phyloP scores from a whole-genome alignment of 2,113 vertebrate species.

The Dendrocopos noguchii region DNA sequence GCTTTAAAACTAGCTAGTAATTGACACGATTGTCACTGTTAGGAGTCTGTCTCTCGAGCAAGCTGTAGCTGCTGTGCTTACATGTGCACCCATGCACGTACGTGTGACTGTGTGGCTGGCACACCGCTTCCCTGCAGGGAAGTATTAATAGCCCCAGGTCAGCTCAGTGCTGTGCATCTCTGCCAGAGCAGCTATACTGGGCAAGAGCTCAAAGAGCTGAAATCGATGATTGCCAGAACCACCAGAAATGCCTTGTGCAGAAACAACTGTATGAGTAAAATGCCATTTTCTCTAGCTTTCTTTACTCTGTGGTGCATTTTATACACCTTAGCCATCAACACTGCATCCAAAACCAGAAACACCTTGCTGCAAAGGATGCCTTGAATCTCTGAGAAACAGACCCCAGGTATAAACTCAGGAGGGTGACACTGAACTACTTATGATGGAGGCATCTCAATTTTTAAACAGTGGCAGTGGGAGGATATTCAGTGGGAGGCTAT shows the following conservation, averaged over 20 bases:
- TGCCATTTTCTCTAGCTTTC: slow-evolving; percentile 7
- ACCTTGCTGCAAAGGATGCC: neutral
- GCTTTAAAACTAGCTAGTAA: slow-evolving; percentile 34
- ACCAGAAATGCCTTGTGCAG: neutral
- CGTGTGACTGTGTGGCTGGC: neutral
- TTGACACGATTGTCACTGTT: neutral
- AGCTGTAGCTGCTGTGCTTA: neutral
- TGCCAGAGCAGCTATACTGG: slow-evolving; percentile 21
- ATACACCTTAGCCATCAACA: neutral
- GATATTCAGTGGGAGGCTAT: neutral
- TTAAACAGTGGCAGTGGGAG: neutral
- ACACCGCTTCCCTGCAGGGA: neutral
- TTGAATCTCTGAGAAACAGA: neutral
- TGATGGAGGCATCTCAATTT: neutral
- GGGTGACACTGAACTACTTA: neutral
- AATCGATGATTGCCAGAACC: neutral
- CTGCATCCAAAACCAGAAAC: neutral
- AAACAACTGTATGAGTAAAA: neutral
- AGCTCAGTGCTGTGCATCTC: neutral
- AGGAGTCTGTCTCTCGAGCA: neutral
- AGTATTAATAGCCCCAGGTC: slow-evolving; percentile 8
- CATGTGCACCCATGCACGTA: neutral
- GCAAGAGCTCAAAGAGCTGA: slow-evolving; percentile 41
- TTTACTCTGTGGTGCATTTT: neutral
- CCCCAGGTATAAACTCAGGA: neutral